Conservation (phyloP, 1,140 invertebrate genomes). For the Cotesia vestalis region DNA sequence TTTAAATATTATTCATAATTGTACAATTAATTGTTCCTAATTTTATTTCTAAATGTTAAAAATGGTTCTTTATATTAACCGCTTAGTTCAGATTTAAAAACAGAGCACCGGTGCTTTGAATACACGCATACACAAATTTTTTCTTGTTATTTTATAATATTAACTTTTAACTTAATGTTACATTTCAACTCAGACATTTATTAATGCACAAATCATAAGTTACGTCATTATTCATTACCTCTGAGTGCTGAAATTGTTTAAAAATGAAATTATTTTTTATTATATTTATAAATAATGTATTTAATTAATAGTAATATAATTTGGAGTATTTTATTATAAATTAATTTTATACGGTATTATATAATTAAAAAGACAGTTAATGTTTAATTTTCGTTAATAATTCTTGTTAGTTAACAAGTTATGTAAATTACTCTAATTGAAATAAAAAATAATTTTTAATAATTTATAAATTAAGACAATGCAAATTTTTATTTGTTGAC, state of each 20-base stretch:
- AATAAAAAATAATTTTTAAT: slow-evolving; percentile 45
- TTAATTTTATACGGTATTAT: too few species aligned
- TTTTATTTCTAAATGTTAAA: slow-evolving; percentile 31
- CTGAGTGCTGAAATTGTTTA: background rate
- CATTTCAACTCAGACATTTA: slow-evolving; percentile 7
- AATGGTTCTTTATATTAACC: slow-evolving; percentile 26
- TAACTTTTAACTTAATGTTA: slow-evolving; percentile 25
- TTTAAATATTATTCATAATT: background rate
- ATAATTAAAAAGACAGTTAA: too few species aligned
- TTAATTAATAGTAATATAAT: too few species aligned
- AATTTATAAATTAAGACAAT: slow-evolving; percentile 32
- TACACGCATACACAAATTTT: slow-evolving; percentile 8
- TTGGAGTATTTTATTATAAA: too few species aligned
- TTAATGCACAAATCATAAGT: background rate
- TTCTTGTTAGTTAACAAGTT: slow-evolving; percentile 25
- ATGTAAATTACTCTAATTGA: slow-evolving; percentile 39
- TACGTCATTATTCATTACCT: background rate
- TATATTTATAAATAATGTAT: too few species aligned
- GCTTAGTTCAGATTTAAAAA: slow-evolving; percentile 14
- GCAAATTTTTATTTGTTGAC: slow-evolving; percentile 36
- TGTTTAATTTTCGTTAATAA: background rate
- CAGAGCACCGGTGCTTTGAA: slow-evolving; percentile 18
- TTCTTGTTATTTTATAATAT: background rate
- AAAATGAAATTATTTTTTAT: slow-evolving; percentile 5
- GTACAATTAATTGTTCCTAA: background rate